Conservation (phyloP, 2,797 vertebrate species). For the Esox lucius region DNA sequence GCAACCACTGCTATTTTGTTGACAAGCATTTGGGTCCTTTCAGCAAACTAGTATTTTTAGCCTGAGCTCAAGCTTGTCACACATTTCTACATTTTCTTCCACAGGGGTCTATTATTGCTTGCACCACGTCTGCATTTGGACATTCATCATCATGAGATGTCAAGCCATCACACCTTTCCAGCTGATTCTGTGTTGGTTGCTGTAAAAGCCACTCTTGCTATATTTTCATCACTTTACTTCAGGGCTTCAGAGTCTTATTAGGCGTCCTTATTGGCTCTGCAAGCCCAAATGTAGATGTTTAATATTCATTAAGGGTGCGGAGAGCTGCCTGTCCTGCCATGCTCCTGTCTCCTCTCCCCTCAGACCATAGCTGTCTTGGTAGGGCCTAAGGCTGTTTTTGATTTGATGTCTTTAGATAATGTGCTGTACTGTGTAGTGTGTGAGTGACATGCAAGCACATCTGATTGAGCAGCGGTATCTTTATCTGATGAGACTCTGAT, state of each 20-base stretch:
- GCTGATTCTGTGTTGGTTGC: constrained; percentile 29
- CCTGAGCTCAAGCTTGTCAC: constrained; percentile 29
- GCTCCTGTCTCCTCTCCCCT: no score
- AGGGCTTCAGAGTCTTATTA: constrained; percentile 25
- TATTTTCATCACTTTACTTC: constrained; percentile 41
- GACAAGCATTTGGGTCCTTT: constrained; percentile 1
- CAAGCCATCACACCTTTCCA: constrained; percentile 28
- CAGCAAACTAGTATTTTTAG: constrained; percentile 22
- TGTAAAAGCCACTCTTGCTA: constrained; percentile 32
- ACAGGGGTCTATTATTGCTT: constrained; percentile 44
- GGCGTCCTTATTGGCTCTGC: constrained; percentile 34
- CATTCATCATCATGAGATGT: constrained; percentile 49
- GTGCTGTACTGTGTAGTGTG: not conserved
- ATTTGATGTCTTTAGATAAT: not conserved
- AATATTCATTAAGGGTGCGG: not conserved
- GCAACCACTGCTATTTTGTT: constrained; percentile 14
- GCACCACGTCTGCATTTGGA: constrained; percentile 24
- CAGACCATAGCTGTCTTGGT: no score
- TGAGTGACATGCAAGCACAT: constrained; percentile 16
- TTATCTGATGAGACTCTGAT: constrained; percentile 9
- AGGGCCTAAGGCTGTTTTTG: not conserved
- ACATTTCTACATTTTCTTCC: constrained; percentile 50
- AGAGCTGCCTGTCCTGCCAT: no score
- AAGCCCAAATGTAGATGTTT: not conserved
- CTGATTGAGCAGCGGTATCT: not conserved